Evolutionary conservation across 1,140 invertebrate genomes (phyloP).

Genomic region (Zaprionus ghesquierei): DNA sequence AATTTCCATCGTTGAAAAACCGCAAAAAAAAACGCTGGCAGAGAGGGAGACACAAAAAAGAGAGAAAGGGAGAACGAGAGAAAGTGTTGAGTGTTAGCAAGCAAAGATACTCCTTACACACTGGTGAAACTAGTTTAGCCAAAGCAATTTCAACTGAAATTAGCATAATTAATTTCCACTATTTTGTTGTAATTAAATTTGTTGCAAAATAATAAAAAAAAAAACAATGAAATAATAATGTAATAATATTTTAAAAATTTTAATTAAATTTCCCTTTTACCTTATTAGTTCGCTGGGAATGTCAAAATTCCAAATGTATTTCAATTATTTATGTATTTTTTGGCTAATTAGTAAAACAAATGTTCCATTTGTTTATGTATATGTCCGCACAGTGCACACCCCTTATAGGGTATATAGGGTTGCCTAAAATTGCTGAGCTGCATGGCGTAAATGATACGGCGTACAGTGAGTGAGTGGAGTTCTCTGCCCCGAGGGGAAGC

Average conservation of each 20-base stretch:
- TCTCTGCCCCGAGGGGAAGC: background rate
- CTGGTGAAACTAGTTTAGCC: background rate
- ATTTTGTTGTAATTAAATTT: background rate
- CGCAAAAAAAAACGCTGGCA: slow-evolving; percentile 3
- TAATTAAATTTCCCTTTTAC: background rate
- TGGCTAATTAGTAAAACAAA: background rate
- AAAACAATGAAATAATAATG: background rate
- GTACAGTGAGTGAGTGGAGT: no score
- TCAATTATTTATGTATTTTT: background rate
- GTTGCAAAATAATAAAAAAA: background rate
- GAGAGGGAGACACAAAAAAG: background rate
- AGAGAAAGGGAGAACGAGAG: background rate
- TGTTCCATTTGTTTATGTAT: no score
- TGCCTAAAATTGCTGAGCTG: background rate
- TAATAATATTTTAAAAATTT: background rate
- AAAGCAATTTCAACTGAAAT: background rate
- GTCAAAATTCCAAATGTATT: background rate
- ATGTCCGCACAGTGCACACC: background rate
- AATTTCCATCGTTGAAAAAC: slow-evolving; percentile 43
- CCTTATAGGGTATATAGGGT: slow-evolving; percentile 2
- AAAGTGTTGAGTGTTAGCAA: background rate
- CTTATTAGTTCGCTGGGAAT: background rate
- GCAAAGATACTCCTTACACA: background rate
- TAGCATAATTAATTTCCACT: background rate
- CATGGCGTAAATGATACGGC: slow-evolving; percentile 30